phyloP scores from a whole-genome alignment of 1,140 invertebrate genomes.

The Tetragnatha versicolor region DNA sequence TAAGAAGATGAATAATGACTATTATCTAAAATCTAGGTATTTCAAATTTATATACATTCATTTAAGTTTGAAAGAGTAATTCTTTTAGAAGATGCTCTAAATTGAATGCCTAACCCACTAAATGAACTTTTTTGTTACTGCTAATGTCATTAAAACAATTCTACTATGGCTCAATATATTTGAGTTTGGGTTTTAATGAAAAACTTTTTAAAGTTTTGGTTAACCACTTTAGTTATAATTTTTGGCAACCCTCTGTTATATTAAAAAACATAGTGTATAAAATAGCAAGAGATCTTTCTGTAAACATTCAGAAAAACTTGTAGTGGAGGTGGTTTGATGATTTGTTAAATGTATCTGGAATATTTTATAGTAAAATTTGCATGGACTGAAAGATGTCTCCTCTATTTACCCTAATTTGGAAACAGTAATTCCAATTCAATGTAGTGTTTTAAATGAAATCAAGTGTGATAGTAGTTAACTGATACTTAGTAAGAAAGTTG shows the following conservation, averaged over 20 bases:
- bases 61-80: not conserved
- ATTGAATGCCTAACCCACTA: not conserved
- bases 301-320: too few species aligned
- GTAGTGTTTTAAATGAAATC: not conserved
- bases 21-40: not conserved
- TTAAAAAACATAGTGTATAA: too few species aligned
- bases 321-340: too few species aligned
- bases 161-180: too few species aligned
- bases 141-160: too few species aligned
- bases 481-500: not conserved
- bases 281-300: too few species aligned
- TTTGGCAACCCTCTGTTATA: too few species aligned
- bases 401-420: too few species aligned
- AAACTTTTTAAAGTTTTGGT: too few species aligned
- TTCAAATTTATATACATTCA: constrained; percentile 2
- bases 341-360: constrained; percentile 21
- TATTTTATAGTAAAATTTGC: not conserved
- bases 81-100: not conserved
- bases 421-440: too few species aligned
- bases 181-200: too few species aligned
- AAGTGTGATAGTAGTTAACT: not conserved
- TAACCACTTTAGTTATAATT: too few species aligned
- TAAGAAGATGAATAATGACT: not conserved
- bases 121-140: constrained; percentile 12
- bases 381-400: not conserved